Percentiles rank a stretch among this genome's conserved stretches.
These are phyloP conservation scores for Drosophila helvetica DNA, from an alignment of 2,888 invertebrate species.

Conservation along the genomic window DNA sequence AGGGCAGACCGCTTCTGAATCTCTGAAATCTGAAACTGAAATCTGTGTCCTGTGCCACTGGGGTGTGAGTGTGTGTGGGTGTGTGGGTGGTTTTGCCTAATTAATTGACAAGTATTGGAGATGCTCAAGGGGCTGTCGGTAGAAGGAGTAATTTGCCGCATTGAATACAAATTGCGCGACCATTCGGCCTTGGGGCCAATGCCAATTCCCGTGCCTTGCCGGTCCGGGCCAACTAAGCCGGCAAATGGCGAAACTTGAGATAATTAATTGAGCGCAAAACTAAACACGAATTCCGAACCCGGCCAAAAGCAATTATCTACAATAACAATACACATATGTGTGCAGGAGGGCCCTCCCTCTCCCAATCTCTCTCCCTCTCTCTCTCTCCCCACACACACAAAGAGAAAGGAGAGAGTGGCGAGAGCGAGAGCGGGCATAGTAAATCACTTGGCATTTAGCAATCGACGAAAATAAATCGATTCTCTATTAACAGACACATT, in stretches of 20 bases:
- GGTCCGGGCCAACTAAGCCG: conserved; percentile 52
- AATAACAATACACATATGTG: conserved; percentile 52
- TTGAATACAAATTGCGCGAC: conserved; percentile 66
- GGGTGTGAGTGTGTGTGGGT: neutral
- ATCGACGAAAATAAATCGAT: conserved; percentile 73
- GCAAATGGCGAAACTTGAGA: conserved; percentile 73
- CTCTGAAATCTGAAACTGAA: neutral
- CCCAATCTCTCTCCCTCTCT: neutral
- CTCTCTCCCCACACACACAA: conserved; percentile 1
- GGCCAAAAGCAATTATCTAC: conserved; percentile 74
- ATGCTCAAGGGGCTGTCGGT: conserved; percentile 3
- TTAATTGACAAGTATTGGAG: conserved; percentile 42
- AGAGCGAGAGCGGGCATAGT: conserved; percentile 24
- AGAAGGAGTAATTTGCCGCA: conserved; percentile 43
- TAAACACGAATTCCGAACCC: conserved; percentile 63
- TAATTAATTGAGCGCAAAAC: conserved; percentile 78
- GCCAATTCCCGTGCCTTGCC: conserved; percentile 43
- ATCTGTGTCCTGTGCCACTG: neutral
- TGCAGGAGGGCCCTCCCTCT: neutral
- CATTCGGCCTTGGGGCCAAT: conserved; percentile 45
- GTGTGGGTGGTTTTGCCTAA: conserved; percentile 36
- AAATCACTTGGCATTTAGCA: conserved; percentile 75
- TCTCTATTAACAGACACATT: conserved; percentile 76
- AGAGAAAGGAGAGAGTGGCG: conserved; percentile 13
- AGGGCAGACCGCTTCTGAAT: too few relatives aligned